Evolutionary conservation across 1,140 invertebrate genomes (phyloP).

Genomic region (Pseudomyrmex flavicornis): DNA sequence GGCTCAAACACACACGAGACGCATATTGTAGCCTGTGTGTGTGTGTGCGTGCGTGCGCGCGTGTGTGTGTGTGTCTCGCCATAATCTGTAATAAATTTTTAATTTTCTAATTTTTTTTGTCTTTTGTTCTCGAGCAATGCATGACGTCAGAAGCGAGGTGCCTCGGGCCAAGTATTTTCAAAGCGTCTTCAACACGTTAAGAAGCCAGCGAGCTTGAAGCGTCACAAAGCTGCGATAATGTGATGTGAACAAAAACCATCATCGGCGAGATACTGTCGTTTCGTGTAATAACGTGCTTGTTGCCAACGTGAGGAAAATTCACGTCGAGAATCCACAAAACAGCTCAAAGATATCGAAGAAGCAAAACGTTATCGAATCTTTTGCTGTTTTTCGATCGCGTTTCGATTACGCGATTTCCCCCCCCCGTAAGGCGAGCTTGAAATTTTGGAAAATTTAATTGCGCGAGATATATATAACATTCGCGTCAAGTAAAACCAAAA

Average conservation of each 20-base stretch:
- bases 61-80: not conserved
- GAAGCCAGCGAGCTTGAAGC: slow-evolving; percentile 64
- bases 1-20: not conserved
- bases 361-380: not conserved
- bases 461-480: too few species aligned
- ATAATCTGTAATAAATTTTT: not conserved
- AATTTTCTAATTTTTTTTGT: not conserved
- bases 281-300: slow-evolving; percentile 12
- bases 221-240: slow-evolving; percentile 58
- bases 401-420: not conserved
- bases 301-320: not conserved
- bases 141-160: slow-evolving; percentile 50
- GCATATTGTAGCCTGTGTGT: not conserved
- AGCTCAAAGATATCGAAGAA: too few species aligned
- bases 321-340: too few species aligned
- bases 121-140: slow-evolving; percentile 30
- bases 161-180: slow-evolving; percentile 43
- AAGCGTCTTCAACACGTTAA: slow-evolving; percentile 27
- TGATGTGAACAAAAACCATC: slow-evolving; percentile 29
- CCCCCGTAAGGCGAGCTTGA: not conserved
- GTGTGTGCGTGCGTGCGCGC: not conserved
- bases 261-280: slow-evolving; percentile 6
- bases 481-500: slow-evolving; percentile 3
- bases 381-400: not conserved
- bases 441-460: not conserved